Evolutionary conservation across 1,140 invertebrate genomes (phyloP), one percentile per base, ranked within the genome.

Genomic region (Aricia agestis): DNA sequence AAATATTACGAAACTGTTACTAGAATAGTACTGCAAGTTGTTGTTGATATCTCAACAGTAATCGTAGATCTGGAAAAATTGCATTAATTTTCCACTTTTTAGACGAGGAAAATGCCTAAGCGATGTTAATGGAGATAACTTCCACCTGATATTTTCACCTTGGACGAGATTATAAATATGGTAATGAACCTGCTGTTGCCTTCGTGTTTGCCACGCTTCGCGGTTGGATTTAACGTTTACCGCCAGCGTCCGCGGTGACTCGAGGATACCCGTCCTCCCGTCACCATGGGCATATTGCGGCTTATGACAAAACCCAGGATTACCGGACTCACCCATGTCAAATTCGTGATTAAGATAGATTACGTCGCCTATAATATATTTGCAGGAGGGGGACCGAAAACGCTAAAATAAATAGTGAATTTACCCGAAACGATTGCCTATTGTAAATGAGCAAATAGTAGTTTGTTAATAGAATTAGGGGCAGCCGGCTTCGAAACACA

Each of bases 201-300:
- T 52, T 42, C 58, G 58, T 17, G 58, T 15, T 63, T 63, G 71
- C 71, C 59, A 71, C 42, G 71, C 73, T 70, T 66, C 79, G 78
- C 78, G 71, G 79, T 83, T 63, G 86, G 89, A 87, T 90, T 91
- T 89, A 76, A 73, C 66, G 66, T 65, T 59, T 70, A 45, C 73
- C 76, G 80, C 82, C 79, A 78, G 76, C 73, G 76, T 76, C 76
- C 74, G 78, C 78, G 76, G 79, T 85, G 86, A 52, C 36, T 36
- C 45, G 45, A 84, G 5, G 36, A 36, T 36, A 36, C 36, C n/a
- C n/a, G n/a, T n/a, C n/a, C 74, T 78, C 72, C 70, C 88, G 89
- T 88, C 86, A 86, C 80, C 86, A 90, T 85, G 74, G 86, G 86
- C 82, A 85, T 79, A 83, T 81, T 83, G 78, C 76, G 83, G 89